These are phyloP conservation scores for Stenurella melanura DNA, from an alignment of 2,888 invertebrate species.

Conservation along the genomic window DNA sequence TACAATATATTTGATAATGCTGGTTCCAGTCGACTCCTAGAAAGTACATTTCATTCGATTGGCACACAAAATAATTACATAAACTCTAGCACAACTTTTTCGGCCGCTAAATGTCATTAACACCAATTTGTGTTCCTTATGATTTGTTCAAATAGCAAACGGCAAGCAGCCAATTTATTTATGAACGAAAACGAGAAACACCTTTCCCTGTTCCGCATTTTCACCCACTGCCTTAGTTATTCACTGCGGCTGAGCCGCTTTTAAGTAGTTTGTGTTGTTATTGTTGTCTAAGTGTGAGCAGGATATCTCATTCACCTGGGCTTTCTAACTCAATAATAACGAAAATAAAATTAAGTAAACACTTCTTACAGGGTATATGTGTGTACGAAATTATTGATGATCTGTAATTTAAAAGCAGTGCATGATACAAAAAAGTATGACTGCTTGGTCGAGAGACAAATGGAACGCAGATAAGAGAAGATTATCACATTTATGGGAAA, in stretches of 20 bases:
- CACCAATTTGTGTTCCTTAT: constrained; percentile 3
- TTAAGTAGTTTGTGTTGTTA: not conserved
- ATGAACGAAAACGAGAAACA: not conserved
- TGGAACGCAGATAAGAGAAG: no score
- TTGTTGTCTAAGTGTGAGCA: not conserved
- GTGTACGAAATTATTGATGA: no score
- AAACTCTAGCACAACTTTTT: not conserved
- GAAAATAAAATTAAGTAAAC: not conserved
- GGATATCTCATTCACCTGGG: not conserved
- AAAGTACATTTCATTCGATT: not conserved
- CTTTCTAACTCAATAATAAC: not conserved
- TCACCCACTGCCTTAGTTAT: not conserved
- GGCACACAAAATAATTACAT: not conserved
- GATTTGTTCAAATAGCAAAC: not conserved
- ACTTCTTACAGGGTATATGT: not conserved
- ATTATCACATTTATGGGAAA: no score
- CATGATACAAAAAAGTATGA: no score
- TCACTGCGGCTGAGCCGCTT: not conserved
- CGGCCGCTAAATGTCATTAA: not conserved
- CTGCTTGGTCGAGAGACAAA: no score
- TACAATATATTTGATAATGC: not conserved
- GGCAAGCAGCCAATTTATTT: not conserved
- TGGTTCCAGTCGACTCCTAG: constrained; percentile 2
- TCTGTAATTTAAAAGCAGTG: no score
- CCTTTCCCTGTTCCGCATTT: not conserved